Evolutionary conservation across 1,140 invertebrate genomes (phyloP).

Genomic region (Manduca sexta): DNA sequence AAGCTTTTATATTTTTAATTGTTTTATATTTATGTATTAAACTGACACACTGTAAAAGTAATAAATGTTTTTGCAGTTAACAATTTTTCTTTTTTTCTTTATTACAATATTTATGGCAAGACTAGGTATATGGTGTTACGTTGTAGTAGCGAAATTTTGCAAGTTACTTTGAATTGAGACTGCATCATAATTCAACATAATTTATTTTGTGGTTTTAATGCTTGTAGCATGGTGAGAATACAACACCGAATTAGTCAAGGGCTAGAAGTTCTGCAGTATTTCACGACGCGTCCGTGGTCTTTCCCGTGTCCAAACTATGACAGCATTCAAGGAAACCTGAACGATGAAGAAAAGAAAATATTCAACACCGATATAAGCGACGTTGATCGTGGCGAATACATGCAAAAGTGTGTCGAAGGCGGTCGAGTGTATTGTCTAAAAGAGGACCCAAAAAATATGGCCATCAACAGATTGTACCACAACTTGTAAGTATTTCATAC

Average conservation of each 20-base stretch:
- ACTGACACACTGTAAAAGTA: too few relatives aligned
- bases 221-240: constrained; percentile 72
- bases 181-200: neutral
- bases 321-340: constrained; percentile 74
- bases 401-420: constrained; percentile 42
- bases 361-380: constrained; percentile 74
- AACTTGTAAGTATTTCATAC: constrained; percentile 46
- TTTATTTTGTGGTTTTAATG: constrained; percentile 7
- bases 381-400: constrained; percentile 52
- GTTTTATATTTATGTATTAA: too few relatives aligned
- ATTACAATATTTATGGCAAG: too few relatives aligned
- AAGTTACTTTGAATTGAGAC: too few relatives aligned
- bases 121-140: too few relatives aligned
- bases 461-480: constrained; percentile 41
- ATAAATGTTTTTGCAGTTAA: too few relatives aligned
- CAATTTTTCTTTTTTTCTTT: too few relatives aligned
- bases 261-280: constrained; percentile 78
- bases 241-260: constrained; percentile 72
- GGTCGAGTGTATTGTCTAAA: constrained; percentile 52
- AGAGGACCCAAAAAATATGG: constrained; percentile 42
- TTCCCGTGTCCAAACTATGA: constrained; percentile 72
- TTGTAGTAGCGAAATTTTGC: too few relatives aligned
- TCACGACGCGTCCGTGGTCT: constrained; percentile 81
- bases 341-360: constrained; percentile 73
- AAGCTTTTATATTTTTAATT: too few relatives aligned